Evolutionary conservation across 1,140 invertebrate species (phyloP).

Genomic region (Caenorhabditis tropicalis): DNA sequence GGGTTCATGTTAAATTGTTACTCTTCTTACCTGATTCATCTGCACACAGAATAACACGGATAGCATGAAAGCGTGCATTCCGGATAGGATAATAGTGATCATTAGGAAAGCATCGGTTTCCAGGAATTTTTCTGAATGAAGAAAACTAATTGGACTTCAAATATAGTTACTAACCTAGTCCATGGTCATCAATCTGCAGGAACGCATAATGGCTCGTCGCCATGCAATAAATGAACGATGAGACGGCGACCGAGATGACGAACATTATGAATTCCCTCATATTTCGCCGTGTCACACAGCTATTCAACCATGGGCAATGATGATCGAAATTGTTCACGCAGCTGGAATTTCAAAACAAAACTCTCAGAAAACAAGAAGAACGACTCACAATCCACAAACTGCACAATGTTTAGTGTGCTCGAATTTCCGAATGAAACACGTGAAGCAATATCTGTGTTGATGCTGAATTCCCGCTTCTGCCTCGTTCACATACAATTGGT

Average conservation of each 20-base stretch:
- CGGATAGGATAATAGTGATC: conserved; percentile 42
- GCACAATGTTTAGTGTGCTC: conserved; percentile 45
- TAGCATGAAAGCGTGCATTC: conserved; percentile 45
- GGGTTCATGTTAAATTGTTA: not conserved
- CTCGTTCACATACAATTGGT: conserved; percentile 16
- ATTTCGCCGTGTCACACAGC: conserved; percentile 80
- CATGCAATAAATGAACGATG: conserved; percentile 5
- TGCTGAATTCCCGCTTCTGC: conserved; percentile 15
- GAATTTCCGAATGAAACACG: conserved; percentile 30
- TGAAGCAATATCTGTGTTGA: conserved; percentile 46
- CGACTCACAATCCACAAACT: conserved; percentile 33
- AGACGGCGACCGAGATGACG: conserved; percentile 39
- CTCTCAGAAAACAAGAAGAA: not conserved
- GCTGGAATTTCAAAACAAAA: conserved; percentile 68
- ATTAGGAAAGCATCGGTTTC: conserved; percentile 36
- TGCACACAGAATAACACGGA: conserved; percentile 26
- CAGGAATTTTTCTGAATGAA: conserved; percentile 41
- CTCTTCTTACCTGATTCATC: conserved; percentile 36
- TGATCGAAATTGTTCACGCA: conserved; percentile 92
- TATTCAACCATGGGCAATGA: conserved; percentile 92
- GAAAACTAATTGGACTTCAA: not conserved
- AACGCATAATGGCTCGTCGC: conserved; percentile 27
- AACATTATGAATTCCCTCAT: conserved; percentile 61
- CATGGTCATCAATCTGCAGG: conserved; percentile 29
- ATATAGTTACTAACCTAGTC: conserved; percentile 26